Percentiles rank a stretch among this genome's conserved stretches.
Evolutionary conservation across 2,113 vertebrate species (phyloP).

Genomic region (Hippocampus abdominalis): DNA sequence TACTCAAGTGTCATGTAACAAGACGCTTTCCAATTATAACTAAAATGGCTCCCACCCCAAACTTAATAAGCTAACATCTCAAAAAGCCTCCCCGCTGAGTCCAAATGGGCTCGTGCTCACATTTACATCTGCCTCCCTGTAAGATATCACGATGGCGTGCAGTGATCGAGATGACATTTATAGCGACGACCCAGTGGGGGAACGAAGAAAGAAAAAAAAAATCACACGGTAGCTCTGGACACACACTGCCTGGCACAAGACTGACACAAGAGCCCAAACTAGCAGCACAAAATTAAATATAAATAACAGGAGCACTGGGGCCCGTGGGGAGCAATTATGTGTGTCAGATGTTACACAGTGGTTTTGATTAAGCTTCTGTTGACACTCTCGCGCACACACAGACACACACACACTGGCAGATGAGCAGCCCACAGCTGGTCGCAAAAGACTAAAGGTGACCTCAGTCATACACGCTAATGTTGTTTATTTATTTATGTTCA

Average conservation of each 20-base stretch:
- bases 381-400: slow-evolving; percentile 8
- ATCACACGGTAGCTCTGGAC: background rate
- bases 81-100: background rate
- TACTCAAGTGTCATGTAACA: background rate
- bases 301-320: background rate
- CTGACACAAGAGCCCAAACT: background rate
- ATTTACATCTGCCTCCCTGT: background rate
- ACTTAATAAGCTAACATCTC: background rate
- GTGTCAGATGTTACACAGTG: background rate
- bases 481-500: background rate
- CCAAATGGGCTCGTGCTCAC: background rate
- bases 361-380: background rate
- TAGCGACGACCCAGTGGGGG: background rate
- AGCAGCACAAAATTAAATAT: background rate
- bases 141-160: background rate
- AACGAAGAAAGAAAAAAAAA: too few species aligned
- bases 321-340: background rate
- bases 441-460: slow-evolving; percentile 29
- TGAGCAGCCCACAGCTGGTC: slow-evolving; percentile 38
- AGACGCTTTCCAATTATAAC: background rate
- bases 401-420: slow-evolving; percentile 24
- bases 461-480: slow-evolving; percentile 23
- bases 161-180: background rate
- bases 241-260: background rate
- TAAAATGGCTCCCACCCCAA: background rate